Base-by-base conservation (phyloP, 2,113 vertebrate species). In the Mandrillus leucophaeus region DNA sequence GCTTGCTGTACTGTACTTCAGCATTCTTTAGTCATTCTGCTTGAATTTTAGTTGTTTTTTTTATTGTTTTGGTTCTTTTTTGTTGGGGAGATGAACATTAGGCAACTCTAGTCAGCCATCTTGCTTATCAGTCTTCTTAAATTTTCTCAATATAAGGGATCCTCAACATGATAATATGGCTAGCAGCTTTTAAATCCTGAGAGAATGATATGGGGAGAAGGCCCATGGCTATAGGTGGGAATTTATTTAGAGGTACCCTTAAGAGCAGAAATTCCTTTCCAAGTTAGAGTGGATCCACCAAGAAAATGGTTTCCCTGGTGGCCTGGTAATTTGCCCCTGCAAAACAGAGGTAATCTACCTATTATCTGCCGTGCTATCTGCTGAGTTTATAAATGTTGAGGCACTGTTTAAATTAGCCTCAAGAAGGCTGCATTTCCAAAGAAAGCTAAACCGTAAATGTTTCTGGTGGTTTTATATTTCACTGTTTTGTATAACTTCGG, bases 381-480 rank as follows among this genome's bases (percentile, higher is more conserved):
- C 40, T 88, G 70, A 75, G 57, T 95, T 83, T 95, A 79, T 93
- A 87, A 95, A 59, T 10, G 2, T 45, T 68, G 55, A 79, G 22
- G 38, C 78, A 79, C 18, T 84, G 81, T 93, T 93, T 82, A 92
- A 92, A 12, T 92, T 78, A 96, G 35, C 79, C 78, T 70, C 35
- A 64, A 81, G 68, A 93, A 97, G 61, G 8, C 43, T 57, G 8
- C 81, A 79, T 90, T 90, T 93, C 35, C 61, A 61, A 75, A 79
- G 89, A 88, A 96, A 92, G 43, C n/a, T 73, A 83, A 96, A 68
- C 35, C 43, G 8, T 85, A 78, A 88, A 76, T 94, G 38, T 97
- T 84, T 73, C 93, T 97, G 61, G 45, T 90, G 86, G 92, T 95
- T 97, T 97, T 90, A 59, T n/a, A 72, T 96, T 97, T 96, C 81